These are phyloP conservation scores for Caenorhabditis panamensis DNA, from an alignment of 2,888 invertebrate species.

Conservation along the genomic window DNA sequence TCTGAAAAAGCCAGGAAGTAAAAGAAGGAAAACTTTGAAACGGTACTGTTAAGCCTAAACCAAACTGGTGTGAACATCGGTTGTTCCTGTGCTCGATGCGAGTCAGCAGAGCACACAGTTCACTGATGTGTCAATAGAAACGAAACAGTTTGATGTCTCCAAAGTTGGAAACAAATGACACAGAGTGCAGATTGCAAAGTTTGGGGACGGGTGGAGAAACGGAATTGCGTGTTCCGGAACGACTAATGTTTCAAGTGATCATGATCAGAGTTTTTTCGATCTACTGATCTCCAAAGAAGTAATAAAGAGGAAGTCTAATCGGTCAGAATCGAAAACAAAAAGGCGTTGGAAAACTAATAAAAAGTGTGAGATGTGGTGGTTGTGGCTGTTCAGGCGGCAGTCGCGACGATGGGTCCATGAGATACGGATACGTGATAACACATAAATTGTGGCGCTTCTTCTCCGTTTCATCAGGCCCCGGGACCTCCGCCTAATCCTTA, in stretches of 20 bases:
- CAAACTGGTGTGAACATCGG: not conserved
- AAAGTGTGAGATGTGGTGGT: constrained; percentile 42
- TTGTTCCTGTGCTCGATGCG: not conserved
- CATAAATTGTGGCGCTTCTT: constrained; percentile 40
- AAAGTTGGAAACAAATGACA: not conserved
- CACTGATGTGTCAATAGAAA: not conserved
- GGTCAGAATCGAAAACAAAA: constrained; percentile 14
- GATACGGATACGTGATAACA: constrained; percentile 58
- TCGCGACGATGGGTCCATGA: constrained; percentile 14
- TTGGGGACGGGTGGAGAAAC: not conserved
- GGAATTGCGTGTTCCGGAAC: constrained; percentile 7
- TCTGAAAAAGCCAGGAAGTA: too few species aligned
- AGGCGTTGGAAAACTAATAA: constrained; percentile 43
- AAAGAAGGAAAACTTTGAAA: too few species aligned
- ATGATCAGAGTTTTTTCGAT: constrained; percentile 6
- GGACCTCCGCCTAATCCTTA: constrained; percentile 34
- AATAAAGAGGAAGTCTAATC: not conserved
- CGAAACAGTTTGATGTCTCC: not conserved
- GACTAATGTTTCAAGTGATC: constrained; percentile 7
- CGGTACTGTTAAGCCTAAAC: too few species aligned
- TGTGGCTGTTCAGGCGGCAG: constrained; percentile 17
- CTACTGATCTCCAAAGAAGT: constrained; percentile 9
- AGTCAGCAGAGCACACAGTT: not conserved
- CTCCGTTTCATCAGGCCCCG: not conserved
- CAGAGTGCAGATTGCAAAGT: not conserved